Evolutionary conservation across 2,113 vertebrate species (phyloP).

Genomic region (Alethe diademata): DNA sequence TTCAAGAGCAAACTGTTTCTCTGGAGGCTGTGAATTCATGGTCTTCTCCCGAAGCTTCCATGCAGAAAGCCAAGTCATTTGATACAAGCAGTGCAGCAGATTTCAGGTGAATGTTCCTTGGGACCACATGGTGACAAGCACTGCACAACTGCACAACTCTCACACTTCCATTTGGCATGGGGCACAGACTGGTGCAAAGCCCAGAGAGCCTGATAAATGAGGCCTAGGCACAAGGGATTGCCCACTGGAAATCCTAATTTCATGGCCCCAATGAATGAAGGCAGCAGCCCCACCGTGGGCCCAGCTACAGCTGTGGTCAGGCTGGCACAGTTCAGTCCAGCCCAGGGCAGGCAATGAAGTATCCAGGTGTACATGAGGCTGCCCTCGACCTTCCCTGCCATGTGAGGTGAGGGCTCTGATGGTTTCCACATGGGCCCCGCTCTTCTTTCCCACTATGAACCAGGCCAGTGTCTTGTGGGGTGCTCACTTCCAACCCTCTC

Average conservation of each 20-base stretch:
- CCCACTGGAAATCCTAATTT: not conserved
- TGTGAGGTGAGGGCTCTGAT: accelerated
- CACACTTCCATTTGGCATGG: accelerated
- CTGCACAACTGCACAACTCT: accelerated
- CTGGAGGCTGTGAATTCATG: not conserved
- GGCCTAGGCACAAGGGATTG: not conserved
- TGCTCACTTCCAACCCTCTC: not conserved
- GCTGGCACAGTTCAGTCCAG: accelerated
- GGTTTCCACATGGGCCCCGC: accelerated
- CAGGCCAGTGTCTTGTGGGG: accelerated
- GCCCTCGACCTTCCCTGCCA: not conserved
- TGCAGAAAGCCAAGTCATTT: not conserved
- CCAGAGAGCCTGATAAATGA: not conserved
- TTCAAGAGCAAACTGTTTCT: not conserved
- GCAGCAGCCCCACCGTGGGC: not conserved
- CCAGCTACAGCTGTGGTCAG: not conserved
- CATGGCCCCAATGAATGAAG: accelerated
- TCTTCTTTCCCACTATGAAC: not conserved
- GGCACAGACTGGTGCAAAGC: accelerated
- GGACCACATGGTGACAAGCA: accelerated
- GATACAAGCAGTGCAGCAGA: accelerated
- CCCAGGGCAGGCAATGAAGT: not conserved
- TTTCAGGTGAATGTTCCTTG: not conserved
- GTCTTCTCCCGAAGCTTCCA: not conserved
- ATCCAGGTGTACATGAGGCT: accelerated